Percentiles rank a stretch among this genome's conserved stretches.
phyloP scores from a whole-genome alignment of 2,888 invertebrate genomes.

The Oscheius sp. region DNA sequence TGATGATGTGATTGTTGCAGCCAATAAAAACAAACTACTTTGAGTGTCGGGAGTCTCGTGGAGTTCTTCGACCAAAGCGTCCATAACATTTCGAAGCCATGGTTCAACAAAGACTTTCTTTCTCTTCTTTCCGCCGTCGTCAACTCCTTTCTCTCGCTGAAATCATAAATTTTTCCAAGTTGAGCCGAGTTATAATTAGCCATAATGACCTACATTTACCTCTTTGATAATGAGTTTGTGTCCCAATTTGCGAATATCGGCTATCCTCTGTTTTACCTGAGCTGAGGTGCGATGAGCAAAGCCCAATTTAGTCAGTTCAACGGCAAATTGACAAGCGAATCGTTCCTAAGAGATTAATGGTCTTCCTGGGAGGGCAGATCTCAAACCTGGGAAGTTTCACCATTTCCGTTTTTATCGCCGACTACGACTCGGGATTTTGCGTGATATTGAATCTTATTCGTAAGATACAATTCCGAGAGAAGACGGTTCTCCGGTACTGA shows the following conservation, averaged over 20 bases:
- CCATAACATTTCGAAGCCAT: constrained; percentile 18
- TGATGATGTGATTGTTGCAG: too few species aligned
- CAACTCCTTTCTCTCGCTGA: neutral
- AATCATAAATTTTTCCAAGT: neutral
- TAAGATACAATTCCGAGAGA: constrained; percentile 7
- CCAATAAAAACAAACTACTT: neutral
- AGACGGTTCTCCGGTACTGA: constrained; percentile 23
- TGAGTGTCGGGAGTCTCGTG: neutral
- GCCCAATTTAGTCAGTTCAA: constrained; percentile 13
- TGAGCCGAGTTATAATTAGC: neutral
- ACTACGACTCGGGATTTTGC: constrained; percentile 12
- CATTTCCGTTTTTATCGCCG: constrained; percentile 16
- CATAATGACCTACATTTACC: neutral
- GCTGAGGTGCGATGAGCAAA: constrained; percentile 14
- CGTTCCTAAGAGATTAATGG: neutral
- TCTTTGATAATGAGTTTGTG: constrained; percentile 23
- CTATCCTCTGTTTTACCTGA: constrained; percentile 19
- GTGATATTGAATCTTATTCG: constrained; percentile 15
- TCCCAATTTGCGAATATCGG: constrained; percentile 15
- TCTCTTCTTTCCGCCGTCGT: neutral
- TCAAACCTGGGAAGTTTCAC: constrained; percentile 13
- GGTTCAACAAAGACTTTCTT: constrained; percentile 20
- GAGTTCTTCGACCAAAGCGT: neutral
- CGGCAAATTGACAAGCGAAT: constrained; percentile 12
- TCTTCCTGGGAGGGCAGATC: neutral